Conservation (phyloP, 2,113 vertebrate species). For the Herpailurus yagouaroundi region DNA sequence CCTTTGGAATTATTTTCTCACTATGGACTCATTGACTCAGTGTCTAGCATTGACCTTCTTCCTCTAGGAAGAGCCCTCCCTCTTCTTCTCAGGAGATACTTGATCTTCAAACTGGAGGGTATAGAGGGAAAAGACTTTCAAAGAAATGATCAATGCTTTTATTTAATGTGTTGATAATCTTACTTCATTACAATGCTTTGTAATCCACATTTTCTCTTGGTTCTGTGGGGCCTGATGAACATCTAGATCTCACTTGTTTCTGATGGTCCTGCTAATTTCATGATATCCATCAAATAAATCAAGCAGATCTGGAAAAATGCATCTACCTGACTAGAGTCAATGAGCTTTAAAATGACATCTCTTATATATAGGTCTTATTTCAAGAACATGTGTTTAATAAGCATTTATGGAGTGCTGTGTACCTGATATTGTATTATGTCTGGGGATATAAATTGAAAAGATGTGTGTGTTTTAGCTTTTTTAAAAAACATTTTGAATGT, state of each 20-base stretch:
- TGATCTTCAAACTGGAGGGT: neutral
- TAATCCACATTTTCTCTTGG: neutral
- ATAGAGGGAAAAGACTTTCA: neutral
- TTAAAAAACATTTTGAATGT: too few relatives aligned
- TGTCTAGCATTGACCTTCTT: neutral
- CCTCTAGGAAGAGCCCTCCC: neutral
- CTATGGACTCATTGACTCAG: neutral
- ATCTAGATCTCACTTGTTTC: neutral
- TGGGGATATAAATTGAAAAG: slow-evolving; percentile 15
- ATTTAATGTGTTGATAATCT: neutral
- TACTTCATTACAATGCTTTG: neutral
- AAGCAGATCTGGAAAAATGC: neutral
- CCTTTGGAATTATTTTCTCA: neutral
- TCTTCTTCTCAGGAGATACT: neutral
- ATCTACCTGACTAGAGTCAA: neutral
- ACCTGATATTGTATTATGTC: neutral
- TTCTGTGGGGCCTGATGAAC: neutral
- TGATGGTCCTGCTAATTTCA: neutral
- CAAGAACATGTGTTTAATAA: neutral
- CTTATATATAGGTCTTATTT: neutral
- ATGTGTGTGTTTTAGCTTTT: neutral
- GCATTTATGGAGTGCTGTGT: neutral
- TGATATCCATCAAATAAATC: neutral
- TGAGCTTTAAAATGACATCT: neutral
- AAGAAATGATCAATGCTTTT: neutral